These are phyloP conservation scores for Sycophaga agraensis DNA, from an alignment of 1,140 invertebrate genomes.

Conservation along the genomic window DNA sequence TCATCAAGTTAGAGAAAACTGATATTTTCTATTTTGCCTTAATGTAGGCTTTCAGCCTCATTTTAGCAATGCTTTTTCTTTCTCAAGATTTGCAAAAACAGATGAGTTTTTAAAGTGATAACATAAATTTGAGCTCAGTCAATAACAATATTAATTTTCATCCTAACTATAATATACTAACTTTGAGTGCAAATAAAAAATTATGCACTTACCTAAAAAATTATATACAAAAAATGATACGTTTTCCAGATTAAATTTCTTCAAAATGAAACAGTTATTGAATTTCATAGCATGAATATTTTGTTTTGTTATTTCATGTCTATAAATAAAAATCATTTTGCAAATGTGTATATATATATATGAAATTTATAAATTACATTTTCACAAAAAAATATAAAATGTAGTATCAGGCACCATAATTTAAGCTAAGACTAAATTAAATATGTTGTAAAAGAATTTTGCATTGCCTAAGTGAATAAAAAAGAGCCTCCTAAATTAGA, in stretches of 20 bases:
- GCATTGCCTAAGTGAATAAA: background rate
- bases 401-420: background rate
- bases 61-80: background rate
- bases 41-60: background rate
- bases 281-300: conserved; percentile 6
- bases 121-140: background rate
- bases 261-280: conserved; percentile 10
- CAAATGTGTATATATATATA: background rate
- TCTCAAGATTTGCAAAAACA: too few species aligned
- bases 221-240: conserved; percentile 5
- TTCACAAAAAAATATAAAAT: background rate
- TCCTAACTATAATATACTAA: background rate
- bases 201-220: conserved; percentile 23
- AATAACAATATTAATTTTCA: conserved; percentile 2
- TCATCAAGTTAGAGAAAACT: conserved; percentile 1
- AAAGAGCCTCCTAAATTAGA: background rate
- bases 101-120: background rate
- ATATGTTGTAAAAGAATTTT: background rate
- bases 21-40: background rate
- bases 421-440: background rate
- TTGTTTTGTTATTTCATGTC: conserved; percentile 11
- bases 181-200: background rate
- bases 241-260: conserved; percentile 1
- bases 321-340: conserved; percentile 1
- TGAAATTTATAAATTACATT: conserved; percentile 5